Evolutionary conservation across 30 jellyfish, hydroid and myxozoan species (phyloP).

Genomic region (Cassiopea xamachana): DNA sequence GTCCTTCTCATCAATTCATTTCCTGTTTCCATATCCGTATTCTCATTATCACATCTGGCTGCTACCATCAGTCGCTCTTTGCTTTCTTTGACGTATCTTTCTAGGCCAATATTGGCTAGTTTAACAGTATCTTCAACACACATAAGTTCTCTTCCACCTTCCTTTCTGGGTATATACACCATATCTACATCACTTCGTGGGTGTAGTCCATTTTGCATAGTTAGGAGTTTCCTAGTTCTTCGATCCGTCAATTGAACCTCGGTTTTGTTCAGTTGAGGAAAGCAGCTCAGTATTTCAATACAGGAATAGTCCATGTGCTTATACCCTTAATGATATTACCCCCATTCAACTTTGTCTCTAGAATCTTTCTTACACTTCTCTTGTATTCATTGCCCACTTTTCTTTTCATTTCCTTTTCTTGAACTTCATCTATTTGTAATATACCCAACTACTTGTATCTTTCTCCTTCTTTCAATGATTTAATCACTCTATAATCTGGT

Average conservation of each 20-base stretch:
- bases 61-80: not conserved
- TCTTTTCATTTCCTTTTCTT: too few relatives aligned
- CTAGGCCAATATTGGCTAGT: not conserved
- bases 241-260: not conserved
- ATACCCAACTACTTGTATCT: not conserved
- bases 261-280: not conserved
- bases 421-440: too few relatives aligned
- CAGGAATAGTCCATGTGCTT: not conserved
- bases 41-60: slow-evolving; percentile 2
- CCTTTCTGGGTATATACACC: not conserved
- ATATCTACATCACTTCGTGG: not conserved
- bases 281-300: not conserved
- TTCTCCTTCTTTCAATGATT: not conserved
- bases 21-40: not conserved
- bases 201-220: not conserved
- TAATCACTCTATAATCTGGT: not conserved
- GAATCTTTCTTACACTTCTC: too few relatives aligned
- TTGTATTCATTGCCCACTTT: too few relatives aligned
- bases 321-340: not conserved
- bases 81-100: not conserved
- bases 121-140: not conserved
- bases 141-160: slow-evolving; percentile 11
- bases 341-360: not conserved
- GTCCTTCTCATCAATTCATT: not conserved
- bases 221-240: not conserved